Percentiles rank a stretch among this genome's conserved stretches.
These are phyloP conservation scores for Phasia obesa DNA, from an alignment of 2,888 invertebrate genomes.

Conservation along the genomic window DNA sequence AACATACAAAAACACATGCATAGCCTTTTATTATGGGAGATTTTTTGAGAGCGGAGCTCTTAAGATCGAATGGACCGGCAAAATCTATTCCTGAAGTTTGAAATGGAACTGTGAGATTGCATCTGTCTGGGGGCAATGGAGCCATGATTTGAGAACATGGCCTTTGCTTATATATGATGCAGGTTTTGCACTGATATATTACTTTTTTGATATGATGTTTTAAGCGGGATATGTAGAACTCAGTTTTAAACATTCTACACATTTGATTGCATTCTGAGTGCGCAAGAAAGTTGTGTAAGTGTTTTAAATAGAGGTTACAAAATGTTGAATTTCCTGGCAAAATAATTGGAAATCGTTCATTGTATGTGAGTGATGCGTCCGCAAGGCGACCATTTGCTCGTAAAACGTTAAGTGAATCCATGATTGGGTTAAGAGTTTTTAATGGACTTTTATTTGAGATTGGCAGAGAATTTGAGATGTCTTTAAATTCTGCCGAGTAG, in stretches of 20 bases:
- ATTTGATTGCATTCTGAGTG: constrained; percentile 29
- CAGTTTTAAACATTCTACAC: not conserved
- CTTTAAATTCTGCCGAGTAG: too few relatives aligned
- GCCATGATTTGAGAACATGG: not conserved
- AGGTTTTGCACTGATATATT: constrained; percentile 1
- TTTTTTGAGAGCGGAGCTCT: not conserved
- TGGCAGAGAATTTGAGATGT: too few relatives aligned
- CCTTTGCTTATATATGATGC: constrained; percentile 4
- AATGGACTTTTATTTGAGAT: not conserved
- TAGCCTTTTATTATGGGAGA: constrained; percentile 13
- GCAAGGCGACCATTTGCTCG: constrained; percentile 22
- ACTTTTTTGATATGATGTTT: not conserved
- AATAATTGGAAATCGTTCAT: constrained; percentile 26
- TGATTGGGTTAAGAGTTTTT: not conserved
- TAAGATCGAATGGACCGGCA: too few relatives aligned
- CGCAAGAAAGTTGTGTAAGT: not conserved
- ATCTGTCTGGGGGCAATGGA: not conserved
- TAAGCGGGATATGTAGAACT: not conserved
- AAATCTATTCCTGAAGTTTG: constrained; percentile 3
- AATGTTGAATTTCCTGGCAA: not conserved
- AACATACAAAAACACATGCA: constrained; percentile 26
- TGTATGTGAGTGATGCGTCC: not conserved
- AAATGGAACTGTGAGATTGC: not conserved
- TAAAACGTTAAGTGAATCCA: not conserved
- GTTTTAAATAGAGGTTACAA: too few relatives aligned